Conservation (phyloP, 2,888 invertebrate genomes). For the Phortica magna region DNA sequence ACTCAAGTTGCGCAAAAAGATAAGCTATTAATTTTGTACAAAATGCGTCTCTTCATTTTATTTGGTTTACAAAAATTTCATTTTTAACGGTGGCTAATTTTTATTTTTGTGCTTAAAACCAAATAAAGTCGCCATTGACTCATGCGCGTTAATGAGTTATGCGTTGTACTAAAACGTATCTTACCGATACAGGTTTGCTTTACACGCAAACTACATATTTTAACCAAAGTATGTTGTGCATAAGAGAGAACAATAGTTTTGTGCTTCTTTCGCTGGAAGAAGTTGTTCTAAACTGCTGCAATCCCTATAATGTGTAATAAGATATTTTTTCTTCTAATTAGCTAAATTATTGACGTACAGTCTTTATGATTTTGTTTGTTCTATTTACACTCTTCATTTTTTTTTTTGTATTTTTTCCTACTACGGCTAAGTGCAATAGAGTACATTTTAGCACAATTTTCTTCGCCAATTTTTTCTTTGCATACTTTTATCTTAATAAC, state of each 20-base stretch:
- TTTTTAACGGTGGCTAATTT: not conserved
- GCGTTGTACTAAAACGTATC: not conserved
- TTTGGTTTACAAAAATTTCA: not conserved
- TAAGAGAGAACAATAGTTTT: conserved; percentile 16
- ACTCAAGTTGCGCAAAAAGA: conserved; percentile 76
- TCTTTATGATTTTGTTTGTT: not conserved
- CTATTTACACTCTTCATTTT: not conserved
- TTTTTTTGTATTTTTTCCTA: not conserved
- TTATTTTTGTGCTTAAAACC: too few relatives aligned
- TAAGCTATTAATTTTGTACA: conserved; percentile 77
- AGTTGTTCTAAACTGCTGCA: conserved; percentile 7
- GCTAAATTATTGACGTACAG: not conserved
- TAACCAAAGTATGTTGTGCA: conserved; percentile 41
- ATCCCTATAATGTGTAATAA: not conserved
- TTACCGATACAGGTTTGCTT: not conserved
- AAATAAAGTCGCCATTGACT: not conserved
- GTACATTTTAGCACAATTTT: too few relatives aligned
- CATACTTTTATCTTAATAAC: too few relatives aligned
- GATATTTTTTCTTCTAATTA: not conserved
- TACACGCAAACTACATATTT: not conserved
- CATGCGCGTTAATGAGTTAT: not conserved
- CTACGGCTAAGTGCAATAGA: not conserved
- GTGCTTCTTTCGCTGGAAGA: conserved; percentile 9
- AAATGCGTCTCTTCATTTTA: conserved; percentile 28
- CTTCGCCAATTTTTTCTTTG: too few relatives aligned